These are phyloP conservation scores for Volucella bombylans DNA, from an alignment of 2,888 invertebrate genomes.

Conservation along the genomic window DNA sequence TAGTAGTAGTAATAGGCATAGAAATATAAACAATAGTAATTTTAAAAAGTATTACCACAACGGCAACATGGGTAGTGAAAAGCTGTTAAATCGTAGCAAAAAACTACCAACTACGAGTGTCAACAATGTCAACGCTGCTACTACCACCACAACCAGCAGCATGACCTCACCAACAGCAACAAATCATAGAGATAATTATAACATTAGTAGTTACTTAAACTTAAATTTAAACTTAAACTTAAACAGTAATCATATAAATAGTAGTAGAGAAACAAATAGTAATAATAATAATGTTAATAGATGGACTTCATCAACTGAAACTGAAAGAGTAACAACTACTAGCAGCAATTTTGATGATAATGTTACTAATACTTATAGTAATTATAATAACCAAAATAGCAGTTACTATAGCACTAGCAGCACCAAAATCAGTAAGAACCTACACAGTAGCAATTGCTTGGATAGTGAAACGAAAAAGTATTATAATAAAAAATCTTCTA, in stretches of 20 bases:
- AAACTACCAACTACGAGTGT: conserved; percentile 55
- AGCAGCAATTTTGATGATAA: conserved; percentile 57
- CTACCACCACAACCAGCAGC: conserved; percentile 48
- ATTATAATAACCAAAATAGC: conserved; percentile 54
- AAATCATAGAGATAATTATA: conserved; percentile 67
- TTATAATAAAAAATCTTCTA: conserved; percentile 69
- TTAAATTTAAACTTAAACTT: not conserved
- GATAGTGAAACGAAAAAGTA: conserved; percentile 69
- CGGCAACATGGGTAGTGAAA: conserved; percentile 77
- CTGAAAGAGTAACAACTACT: conserved; percentile 49
- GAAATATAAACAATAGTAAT: conserved; percentile 72
- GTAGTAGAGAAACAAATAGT: conserved; percentile 51
- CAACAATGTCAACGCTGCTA: conserved; percentile 58
- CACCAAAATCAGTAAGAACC: conserved; percentile 69
- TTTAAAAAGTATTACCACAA: conserved; percentile 72
- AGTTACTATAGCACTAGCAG: conserved; percentile 69
- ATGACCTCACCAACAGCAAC: conserved; percentile 57
- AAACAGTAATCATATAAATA: conserved; percentile 54
- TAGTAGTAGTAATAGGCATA: conserved; percentile 74
- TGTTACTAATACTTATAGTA: conserved; percentile 45
- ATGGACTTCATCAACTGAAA: conserved; percentile 45
- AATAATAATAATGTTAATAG: conserved; percentile 29
- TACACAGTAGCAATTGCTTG: conserved; percentile 67
- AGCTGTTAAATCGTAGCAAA: conserved; percentile 72
- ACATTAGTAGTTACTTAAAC: conserved; percentile 59